Base-by-base conservation (phyloP, 2,888 invertebrate genomes). In the Salpingus planirostris region DNA sequence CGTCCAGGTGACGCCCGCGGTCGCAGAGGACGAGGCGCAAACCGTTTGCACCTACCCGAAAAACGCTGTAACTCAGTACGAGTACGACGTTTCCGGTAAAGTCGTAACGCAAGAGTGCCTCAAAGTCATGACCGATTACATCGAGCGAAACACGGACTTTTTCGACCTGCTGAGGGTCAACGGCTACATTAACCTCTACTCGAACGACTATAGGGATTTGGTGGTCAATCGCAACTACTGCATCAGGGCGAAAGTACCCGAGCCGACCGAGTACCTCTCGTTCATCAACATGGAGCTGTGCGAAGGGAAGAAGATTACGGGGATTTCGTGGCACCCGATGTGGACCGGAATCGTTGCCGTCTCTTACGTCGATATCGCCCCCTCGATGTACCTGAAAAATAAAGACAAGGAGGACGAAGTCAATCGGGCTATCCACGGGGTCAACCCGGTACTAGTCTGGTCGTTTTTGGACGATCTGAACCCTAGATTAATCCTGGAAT, bases 371-470 rank as follows among this genome's bases (percentile, higher is more conserved):
- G 73, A 77, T 44, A 67, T 60, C 21, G 71, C 74, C 1, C 67
- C 71, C 1, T 66, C 68, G 21, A 65, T 68, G 55, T 70, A 66
- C 48, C 13, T 40, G 14, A 64, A 42, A 52, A 60, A 53, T 45
- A 65, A 51, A 43, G 45, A 38, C 36, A 52, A 6, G 6, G 44
- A 42, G 1, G 53, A 57, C 15, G 41, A 38, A 25, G 50, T 52
- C 13, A 33, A 36, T 21, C 15, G 11, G 47, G 70, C 76, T 1
- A 71, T 75, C 0, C 71, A 78, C 31, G 74, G 74, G 2, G 58
- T 72, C 2, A 79, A 81, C 57, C 74, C 76, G 1, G 77, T 83
- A 1, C 65, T 84, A 38, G 68, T 85, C 43, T 86, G 86, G 85
- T 80, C 81, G 43, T 79, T 83, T 40, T 68, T 70, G 14, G 83